phyloP scores from a whole-genome alignment of 2,797 vertebrate genomes.

The Chrosomus eos region DNA sequence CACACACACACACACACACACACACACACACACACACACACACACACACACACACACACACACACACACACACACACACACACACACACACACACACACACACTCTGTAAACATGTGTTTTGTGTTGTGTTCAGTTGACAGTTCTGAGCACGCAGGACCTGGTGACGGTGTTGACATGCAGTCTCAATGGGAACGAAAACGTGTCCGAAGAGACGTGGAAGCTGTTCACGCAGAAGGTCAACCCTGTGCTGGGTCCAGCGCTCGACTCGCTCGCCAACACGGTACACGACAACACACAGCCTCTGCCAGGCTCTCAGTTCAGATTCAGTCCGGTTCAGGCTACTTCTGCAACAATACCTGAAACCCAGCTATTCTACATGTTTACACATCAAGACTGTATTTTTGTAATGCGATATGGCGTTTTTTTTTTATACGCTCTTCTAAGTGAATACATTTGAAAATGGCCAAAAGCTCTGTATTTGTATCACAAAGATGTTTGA shows the following conservation, averaged over 20 bases:
- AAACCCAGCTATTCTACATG: background rate
- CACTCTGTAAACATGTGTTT: background rate
- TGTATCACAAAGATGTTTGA: background rate
- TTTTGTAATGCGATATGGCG: too few species aligned
- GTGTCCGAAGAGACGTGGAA: constrained; percentile 67
- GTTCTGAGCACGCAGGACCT: constrained; percentile 62
- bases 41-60: background rate
- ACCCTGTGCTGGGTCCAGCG: constrained; percentile 65
- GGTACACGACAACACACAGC: constrained; percentile 56
- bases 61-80: background rate
- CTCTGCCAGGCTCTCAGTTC: too few species aligned
- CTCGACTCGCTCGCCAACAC: constrained; percentile 67
- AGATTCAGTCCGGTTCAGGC: background rate
- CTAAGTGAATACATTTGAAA: too few species aligned
- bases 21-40: background rate
- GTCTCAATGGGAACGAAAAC: constrained; percentile 39
- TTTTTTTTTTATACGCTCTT: too few species aligned
- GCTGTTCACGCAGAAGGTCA: constrained; percentile 68
- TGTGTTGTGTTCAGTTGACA: constrained; percentile 60
- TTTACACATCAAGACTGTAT: too few species aligned
- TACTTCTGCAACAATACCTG: too few species aligned
- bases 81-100: background rate
- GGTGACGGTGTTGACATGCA: constrained; percentile 63
- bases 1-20: background rate
- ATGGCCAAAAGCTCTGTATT: background rate